A percentile compares a stretch with the other conserved stretches of the same genome.
phyloP scores from a whole-genome alignment of 2,797 vertebrate genomes.

The Simalia tracyae region DNA sequence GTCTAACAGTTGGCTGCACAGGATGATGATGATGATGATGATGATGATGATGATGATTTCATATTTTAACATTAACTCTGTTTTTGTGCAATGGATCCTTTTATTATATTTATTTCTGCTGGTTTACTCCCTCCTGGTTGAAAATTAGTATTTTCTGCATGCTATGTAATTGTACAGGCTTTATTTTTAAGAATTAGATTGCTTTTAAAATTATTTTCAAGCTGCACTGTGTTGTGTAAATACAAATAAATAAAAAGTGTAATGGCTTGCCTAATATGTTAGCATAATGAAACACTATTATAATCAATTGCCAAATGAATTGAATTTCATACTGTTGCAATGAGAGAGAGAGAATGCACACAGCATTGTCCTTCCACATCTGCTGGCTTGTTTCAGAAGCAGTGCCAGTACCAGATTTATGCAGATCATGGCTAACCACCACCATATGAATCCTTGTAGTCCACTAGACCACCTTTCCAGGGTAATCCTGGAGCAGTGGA shows the following conservation, averaged over 20 bases:
- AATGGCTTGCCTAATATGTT: not conserved
- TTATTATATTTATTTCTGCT: not conserved
- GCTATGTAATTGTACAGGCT: not conserved
- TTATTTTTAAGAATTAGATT: not conserved
- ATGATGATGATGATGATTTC: no score
- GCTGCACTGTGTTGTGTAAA: not conserved
- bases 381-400: not conserved
- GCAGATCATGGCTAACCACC: not conserved
- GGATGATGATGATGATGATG: not conserved
- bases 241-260: not conserved
- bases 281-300: not conserved
- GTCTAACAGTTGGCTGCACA: not conserved
- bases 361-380: not conserved
- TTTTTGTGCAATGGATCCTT: not conserved
- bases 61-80: not conserved
- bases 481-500: not conserved
- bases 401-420: no score
- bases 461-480: not conserved
- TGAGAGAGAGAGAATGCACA: not conserved
- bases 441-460: not conserved
- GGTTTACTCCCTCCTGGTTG: not conserved
- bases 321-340: not conserved
- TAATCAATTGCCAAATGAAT: not conserved
- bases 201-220: not conserved
- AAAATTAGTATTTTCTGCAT: not conserved